Conservation (phyloP, 2,888 invertebrate species). For the Autographa pulchrina region DNA sequence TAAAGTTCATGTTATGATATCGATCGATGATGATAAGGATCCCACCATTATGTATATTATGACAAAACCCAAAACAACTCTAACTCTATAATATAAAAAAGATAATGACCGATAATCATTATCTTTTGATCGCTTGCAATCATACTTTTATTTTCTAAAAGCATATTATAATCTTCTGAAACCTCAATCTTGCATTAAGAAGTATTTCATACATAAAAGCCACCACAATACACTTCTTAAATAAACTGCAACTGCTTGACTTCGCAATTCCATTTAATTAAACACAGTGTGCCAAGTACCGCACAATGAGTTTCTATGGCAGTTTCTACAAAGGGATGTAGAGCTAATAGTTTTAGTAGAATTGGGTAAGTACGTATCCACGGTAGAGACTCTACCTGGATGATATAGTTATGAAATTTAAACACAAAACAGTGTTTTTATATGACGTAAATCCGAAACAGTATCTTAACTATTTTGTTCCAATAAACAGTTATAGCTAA, state of each 20-base stretch:
- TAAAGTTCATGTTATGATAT: too few relatives aligned
- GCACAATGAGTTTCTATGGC: constrained; percentile 24
- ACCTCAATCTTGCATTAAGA: neutral
- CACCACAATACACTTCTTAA: neutral
- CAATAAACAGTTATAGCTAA: too few relatives aligned
- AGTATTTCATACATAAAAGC: neutral
- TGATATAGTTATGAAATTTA: neutral
- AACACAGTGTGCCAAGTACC: constrained; percentile 26
- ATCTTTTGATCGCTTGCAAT: too few relatives aligned
- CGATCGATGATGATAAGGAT: too few relatives aligned
- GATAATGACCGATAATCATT: too few relatives aligned
- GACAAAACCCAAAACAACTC: too few relatives aligned
- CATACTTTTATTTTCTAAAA: neutral
- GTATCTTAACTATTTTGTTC: too few relatives aligned
- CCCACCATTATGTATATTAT: too few relatives aligned
- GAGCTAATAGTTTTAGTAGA: constrained; percentile 1
- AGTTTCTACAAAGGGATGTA: constrained; percentile 27
- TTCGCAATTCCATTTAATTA: constrained; percentile 32
- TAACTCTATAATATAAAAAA: too few relatives aligned
- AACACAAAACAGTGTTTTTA: neutral
- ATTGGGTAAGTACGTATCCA: neutral
- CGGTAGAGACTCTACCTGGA: neutral
- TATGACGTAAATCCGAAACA: too few relatives aligned
- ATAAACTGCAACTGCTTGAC: neutral
- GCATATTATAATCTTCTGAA: neutral